Percentiles rank a stretch among this genome's conserved stretches.
Conservation (phyloP, 2,888 invertebrate species). For the Acrobasis repandana region DNA sequence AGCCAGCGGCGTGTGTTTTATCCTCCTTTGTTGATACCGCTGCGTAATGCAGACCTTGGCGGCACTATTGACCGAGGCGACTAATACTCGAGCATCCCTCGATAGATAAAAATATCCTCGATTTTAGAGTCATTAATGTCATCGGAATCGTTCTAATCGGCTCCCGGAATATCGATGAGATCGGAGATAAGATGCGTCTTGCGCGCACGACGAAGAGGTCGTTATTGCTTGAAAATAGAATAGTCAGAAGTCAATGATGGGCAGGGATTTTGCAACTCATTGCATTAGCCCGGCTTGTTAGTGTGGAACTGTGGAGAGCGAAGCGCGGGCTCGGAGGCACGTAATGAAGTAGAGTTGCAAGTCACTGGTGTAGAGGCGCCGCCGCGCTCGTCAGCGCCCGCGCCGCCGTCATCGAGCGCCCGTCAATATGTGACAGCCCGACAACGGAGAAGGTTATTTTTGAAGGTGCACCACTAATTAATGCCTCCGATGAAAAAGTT, state of each 20-base stretch:
- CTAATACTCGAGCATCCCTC: slow-evolving; percentile 59
- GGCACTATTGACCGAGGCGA: slow-evolving; percentile 48
- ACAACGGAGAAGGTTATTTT: slow-evolving; percentile 78
- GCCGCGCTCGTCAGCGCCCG: slow-evolving; percentile 61
- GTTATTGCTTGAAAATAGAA: slow-evolving; percentile 38
- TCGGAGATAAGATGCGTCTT: slow-evolving; percentile 42
- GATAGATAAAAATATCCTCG: slow-evolving; percentile 61
- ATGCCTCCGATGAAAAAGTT: slow-evolving; percentile 68
- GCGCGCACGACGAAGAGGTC: slow-evolving; percentile 38
- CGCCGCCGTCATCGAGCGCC: slow-evolving; percentile 56
- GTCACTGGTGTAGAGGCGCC: slow-evolving; percentile 73
- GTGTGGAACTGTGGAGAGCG: slow-evolving; percentile 60
- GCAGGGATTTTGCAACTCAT: slow-evolving; percentile 76
- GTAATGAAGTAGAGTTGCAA: slow-evolving; percentile 78
- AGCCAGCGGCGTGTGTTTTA: slow-evolving; percentile 37
- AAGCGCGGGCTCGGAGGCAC: slow-evolving; percentile 48
- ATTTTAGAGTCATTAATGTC: slow-evolving; percentile 78
- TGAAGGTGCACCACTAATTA: slow-evolving; percentile 78
- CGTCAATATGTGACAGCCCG: slow-evolving; percentile 74
- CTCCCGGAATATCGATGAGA: slow-evolving; percentile 57
- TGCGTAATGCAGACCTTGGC: slow-evolving; percentile 58
- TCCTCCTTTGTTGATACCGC: slow-evolving; percentile 69
- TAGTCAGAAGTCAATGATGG: slow-evolving; percentile 39
- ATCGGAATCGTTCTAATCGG: slow-evolving; percentile 66
- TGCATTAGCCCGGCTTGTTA: slow-evolving; percentile 82